Base-by-base conservation (phyloP, 1,140 invertebrate species). In the Hyphantria cunea region DNA sequence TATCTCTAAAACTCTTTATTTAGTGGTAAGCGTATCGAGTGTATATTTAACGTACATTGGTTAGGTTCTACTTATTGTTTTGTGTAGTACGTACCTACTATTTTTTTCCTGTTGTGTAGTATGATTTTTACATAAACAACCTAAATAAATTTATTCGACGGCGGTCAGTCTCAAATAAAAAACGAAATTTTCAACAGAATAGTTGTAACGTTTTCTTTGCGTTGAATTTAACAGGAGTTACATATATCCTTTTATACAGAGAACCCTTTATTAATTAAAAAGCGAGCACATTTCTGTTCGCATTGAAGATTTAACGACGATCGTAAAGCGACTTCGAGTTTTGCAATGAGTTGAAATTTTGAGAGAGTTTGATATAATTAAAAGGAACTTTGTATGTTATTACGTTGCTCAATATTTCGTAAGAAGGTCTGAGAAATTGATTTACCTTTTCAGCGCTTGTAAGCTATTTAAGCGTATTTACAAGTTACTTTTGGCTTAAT, bases 151-250 rank as follows among this genome's bases (percentile, higher is more conserved):
- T 34, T 42, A 4, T 14, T 6, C 34, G 45, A 25, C 17, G 2
- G 5, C 17, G 5, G 17, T 17, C 12, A 14, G 45, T 39, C 33
- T 14, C 14, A 14, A 48, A 44, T 37, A 11, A 11, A 42, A 55
- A 55, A 55, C 53, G 15, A 33, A 42, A 45, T 45, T 13, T 47
- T 56, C 47, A 45, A 34, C 12, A n/a, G 10, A 25, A 11, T 13
- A 1, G 8, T 10, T 11, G 3, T 37, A 2, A 0, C 2, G 34
- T 11, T 7, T 5, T 25, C 17, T 25, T 25, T 25, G 17, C 17
- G 5, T 1, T 5, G 17, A 25, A 25, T 25, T 25, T 25, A 25
- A 25, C 17, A 3, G 17, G 17, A 25, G 5, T 1, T 25, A 25
- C 17, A 25, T 1, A 3, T 3, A 25, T 3, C 5, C 5, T 5